Evolutionary conservation across 2,797 vertebrate species (phyloP), one percentile per base, ranked within the genome.

Genomic region (Anomalospiza imberbis): DNA sequence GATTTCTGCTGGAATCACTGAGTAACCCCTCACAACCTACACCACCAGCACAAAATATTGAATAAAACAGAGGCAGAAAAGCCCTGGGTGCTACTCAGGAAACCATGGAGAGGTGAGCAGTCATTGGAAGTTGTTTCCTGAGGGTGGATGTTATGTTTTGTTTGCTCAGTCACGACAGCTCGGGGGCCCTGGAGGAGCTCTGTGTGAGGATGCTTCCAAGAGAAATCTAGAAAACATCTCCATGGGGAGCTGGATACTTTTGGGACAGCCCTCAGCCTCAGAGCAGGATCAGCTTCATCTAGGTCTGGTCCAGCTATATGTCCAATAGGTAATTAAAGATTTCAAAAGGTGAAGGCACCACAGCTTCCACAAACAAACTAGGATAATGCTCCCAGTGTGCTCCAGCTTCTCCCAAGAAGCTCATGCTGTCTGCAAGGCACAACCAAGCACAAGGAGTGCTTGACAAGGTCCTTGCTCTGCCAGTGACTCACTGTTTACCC

Each of bases 341-440:
- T 85, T 85, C 7, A 6, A 51, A 66, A 88, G 40, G 19, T 24
- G 18, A 84, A 91, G 31, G 10, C 15, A 82, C 9, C n/a, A 51
- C 17, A 54, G 7, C 19, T 19, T 78, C 71, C 24, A 57, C 48
- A 80, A 80, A 31, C 2, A 67, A 71, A 31, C 19, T 28, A 44
- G 18, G 85, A 51, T 34, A 79, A 44, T 0, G 2, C 18, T 68
- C 7, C n/a, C 51, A 28, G 54, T 0, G 2, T 17, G 10, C 21
- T 53, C 22, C 34, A 79, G 4, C 26, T 81, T 20, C 36, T 93
- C 36, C 24, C 36, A n/a, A 34, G 18, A 75, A 76, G 7, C 24
- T 70, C 57, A 25, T 1, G 1, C 8, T 75, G 29, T 61, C 65
- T 71, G 68, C 55, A 65, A 88, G 20, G 50, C 48, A 38, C 29